Percentiles rank a stretch among this genome's conserved stretches.
Conservation (phyloP, 2,888 invertebrate genomes). For the Venustoraphidia nigricollis region DNA sequence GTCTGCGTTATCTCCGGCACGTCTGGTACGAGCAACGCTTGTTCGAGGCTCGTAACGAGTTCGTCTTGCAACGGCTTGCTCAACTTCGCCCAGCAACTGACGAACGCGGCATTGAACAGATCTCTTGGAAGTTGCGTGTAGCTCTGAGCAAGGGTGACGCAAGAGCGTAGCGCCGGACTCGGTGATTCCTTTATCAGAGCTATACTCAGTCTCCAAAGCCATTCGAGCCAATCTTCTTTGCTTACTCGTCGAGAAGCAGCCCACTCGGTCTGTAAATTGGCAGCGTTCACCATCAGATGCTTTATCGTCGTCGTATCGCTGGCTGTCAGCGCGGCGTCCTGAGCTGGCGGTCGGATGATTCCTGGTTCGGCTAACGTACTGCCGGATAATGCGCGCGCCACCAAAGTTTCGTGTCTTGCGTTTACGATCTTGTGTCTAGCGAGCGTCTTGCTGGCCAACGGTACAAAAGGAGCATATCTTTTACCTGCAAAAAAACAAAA, state of each 20-base stretch:
- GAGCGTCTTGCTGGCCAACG: slow-evolving; percentile 74
- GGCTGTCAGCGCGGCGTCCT: slow-evolving; percentile 48
- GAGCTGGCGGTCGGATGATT: slow-evolving; percentile 15
- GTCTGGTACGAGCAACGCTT: slow-evolving; percentile 83
- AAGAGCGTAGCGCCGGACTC: slow-evolving; percentile 83
- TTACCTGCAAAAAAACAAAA: not conserved
- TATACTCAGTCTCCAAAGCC: slow-evolving; percentile 83
- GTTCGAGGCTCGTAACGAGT: slow-evolving; percentile 70
- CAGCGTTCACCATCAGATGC: slow-evolving; percentile 66
- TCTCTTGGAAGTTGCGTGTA: slow-evolving; percentile 92
- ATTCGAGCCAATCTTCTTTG: slow-evolving; percentile 98
- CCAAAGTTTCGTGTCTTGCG: slow-evolving; percentile 21
- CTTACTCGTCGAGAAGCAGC: slow-evolving; percentile 84
- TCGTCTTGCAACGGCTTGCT: slow-evolving; percentile 66
- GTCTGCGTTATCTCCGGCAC: slow-evolving; percentile 93
- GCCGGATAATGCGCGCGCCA: slow-evolving; percentile 6
- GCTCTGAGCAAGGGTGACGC: slow-evolving; percentile 81
- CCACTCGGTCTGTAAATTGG: slow-evolving; percentile 79
- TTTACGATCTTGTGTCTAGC: slow-evolving; percentile 66
- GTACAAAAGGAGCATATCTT: slow-evolving; percentile 45
- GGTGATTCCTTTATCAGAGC: slow-evolving; percentile 91
- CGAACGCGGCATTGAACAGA: slow-evolving; percentile 96
- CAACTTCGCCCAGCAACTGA: slow-evolving; percentile 97
- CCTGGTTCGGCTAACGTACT: slow-evolving; percentile 9
- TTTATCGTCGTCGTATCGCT: slow-evolving; percentile 61